Conservation (phyloP, 2,113 vertebrate genomes). For the Solea senegalensis region DNA sequence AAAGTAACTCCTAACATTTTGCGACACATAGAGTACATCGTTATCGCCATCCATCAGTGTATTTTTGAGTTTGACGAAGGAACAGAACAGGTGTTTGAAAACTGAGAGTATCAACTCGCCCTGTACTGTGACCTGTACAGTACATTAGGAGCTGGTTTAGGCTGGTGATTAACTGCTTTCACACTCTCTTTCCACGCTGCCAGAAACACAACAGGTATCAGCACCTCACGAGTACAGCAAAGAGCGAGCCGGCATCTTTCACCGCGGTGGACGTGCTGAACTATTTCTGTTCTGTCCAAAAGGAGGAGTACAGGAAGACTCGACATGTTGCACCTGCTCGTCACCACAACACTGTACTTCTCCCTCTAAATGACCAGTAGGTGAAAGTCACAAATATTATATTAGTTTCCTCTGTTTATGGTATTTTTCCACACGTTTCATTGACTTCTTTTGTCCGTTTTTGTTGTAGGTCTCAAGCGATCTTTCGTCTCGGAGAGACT, state of each 20-base stretch:
- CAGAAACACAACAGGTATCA: slow-evolving; percentile 43
- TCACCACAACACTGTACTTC: slow-evolving; percentile 48
- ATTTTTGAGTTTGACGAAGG: slow-evolving; percentile 29
- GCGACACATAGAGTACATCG: neutral
- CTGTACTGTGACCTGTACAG: slow-evolving; percentile 25
- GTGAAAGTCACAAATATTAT: neutral
- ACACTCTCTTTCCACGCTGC: neutral
- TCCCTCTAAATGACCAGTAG: slow-evolving; percentile 48
- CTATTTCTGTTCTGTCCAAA: slow-evolving; percentile 68
- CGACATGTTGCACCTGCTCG: slow-evolving; percentile 1
- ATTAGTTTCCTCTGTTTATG: neutral
- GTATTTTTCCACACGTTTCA: neutral
- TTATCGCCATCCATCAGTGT: neutral
- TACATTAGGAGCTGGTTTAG: neutral
- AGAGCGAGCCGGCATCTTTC: neutral
- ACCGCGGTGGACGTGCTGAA: slow-evolving; percentile 63
- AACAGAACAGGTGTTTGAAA: slow-evolving; percentile 43
- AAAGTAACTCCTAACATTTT: slow-evolving; percentile 50
- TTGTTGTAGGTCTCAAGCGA: slow-evolving; percentile 37
- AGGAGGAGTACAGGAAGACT: slow-evolving; percentile 14
- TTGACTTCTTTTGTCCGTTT: slow-evolving; percentile 16
- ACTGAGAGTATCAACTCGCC: slow-evolving; percentile 35
- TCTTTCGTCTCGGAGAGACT: slow-evolving; percentile 66
- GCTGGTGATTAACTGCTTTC: slow-evolving; percentile 20
- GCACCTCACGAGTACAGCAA: slow-evolving; percentile 6